Base-by-base conservation (phyloP, 2,797 vertebrate genomes). In the Spea hammondii region DNA sequence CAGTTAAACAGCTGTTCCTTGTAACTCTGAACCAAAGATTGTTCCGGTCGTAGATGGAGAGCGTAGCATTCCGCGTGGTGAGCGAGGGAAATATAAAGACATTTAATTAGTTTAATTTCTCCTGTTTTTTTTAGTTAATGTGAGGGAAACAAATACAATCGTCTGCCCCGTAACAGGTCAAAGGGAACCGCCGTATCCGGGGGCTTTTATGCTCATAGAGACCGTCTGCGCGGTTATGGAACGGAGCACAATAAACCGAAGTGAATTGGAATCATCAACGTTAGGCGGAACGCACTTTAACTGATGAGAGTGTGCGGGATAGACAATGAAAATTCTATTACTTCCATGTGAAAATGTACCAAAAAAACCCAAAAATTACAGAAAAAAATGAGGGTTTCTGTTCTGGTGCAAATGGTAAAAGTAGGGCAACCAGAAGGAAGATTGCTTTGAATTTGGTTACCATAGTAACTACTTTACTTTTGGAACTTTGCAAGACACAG, bases 211-310 rank as follows among this genome's bases (percentile, higher is more conserved):
- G 65, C 59, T 77, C 45, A 72, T 66, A 62, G 45, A 17, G 69
- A 78, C 72, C 71, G 68, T 72, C 72, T 78, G 48, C 65, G 60
- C 72, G 62, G 44, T 64, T 65, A 47, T 47, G 72, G 47, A 65
- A 78, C 54, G 65, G 53, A 68, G 65, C 9, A 11, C 60, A 78
- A 78, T 78, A 78, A 78, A 59, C 55, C n/a, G 55, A 13, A 59
- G 70, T 78, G 59, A 72, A 72, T 71, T 55, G 76, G 68, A 55
- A 32, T 78, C 12, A 59, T 59, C 55, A 5, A 59, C 12, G n/a
- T 5, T 13, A 10, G n/a, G 55, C 9, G 11, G 11, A 59, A 59
- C n/a, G 55, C 55, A 59, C 55, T 59, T 59, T 59, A 59, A 59
- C 9, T 59, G 55, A 59, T 59, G 11, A 59, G 55, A 59, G 55